Percentiles rank a stretch among this genome's conserved stretches.
Evolutionary conservation across 2,888 invertebrate species (phyloP).

Genomic region (Epistrophe eligans): DNA sequence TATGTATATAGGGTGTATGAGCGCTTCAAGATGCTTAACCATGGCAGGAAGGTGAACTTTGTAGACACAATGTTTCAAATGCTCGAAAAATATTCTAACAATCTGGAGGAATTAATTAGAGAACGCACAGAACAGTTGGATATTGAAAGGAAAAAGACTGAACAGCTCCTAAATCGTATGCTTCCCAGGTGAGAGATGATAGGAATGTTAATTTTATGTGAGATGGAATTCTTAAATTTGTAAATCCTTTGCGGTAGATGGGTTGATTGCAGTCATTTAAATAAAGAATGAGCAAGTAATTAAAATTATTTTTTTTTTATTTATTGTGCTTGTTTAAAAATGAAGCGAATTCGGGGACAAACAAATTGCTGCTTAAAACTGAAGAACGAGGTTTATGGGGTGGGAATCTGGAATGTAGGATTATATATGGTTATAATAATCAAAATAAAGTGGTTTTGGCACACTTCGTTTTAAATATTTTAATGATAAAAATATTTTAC

Average conservation of each 20-base stretch:
- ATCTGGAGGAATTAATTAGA: constrained; percentile 95
- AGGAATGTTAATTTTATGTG: constrained; percentile 42
- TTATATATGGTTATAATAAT: not conserved
- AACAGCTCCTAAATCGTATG: constrained; percentile 95
- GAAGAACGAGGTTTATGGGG: not conserved
- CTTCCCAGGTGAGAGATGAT: constrained; percentile 88
- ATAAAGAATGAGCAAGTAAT: constrained; percentile 40
- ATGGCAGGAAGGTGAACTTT: constrained; percentile 96
- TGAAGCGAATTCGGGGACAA: not conserved
- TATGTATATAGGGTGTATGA: constrained; percentile 91
- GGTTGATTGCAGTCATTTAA: constrained; percentile 26
- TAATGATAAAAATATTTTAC: not conserved
- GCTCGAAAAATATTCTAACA: constrained; percentile 97
- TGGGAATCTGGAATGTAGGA: not conserved
- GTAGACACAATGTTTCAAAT: constrained; percentile 99
- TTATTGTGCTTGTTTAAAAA: constrained; percentile 41
- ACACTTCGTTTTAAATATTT: not conserved
- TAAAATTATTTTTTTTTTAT: constrained; percentile 49
- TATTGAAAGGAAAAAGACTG: constrained; percentile 97
- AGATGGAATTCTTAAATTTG: constrained; percentile 34
- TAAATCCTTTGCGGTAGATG: constrained; percentile 5
- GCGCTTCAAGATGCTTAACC: constrained; percentile 94
- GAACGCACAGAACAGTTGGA: constrained; percentile 96
- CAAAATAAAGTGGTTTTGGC: constrained; percentile 7
- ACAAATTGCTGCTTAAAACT: not conserved